Evolutionary conservation across 2,888 invertebrate genomes (phyloP).

Genomic region (Luperina testacea): DNA sequence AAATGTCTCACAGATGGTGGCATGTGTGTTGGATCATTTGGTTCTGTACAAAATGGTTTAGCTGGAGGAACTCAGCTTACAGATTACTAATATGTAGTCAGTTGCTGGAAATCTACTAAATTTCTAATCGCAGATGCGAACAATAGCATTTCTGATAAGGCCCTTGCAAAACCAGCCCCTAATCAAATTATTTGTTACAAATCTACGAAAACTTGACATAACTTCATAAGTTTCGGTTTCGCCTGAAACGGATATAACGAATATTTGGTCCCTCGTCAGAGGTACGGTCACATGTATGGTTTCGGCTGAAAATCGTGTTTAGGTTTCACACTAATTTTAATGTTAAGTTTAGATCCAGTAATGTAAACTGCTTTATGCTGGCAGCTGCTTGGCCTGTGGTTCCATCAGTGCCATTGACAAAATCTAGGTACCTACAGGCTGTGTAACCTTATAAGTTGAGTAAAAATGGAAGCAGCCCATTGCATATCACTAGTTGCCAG

Average conservation of each 20-base stretch:
- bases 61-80: not conserved
- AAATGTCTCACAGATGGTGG: no score
- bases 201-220: not conserved
- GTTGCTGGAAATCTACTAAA: not conserved
- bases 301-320: not conserved
- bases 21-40: no score
- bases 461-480: not conserved
- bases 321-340: not conserved
- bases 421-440: not conserved
- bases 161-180: not conserved
- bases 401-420: not conserved
- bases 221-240: not conserved
- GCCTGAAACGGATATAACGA: not conserved
- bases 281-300: not conserved
- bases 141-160: not conserved
- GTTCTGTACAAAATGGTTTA: no score
- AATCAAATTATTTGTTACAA: not conserved
- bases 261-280: not conserved
- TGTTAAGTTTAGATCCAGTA: not conserved
- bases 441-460: not conserved
- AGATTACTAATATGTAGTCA: not conserved
- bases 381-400: not conserved
- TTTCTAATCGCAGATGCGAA: not conserved
- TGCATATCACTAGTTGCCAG: not conserved
- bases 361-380: not conserved